phyloP scores from a whole-genome alignment of 2,797 vertebrate species.

The Arremon aurantiirostris region DNA sequence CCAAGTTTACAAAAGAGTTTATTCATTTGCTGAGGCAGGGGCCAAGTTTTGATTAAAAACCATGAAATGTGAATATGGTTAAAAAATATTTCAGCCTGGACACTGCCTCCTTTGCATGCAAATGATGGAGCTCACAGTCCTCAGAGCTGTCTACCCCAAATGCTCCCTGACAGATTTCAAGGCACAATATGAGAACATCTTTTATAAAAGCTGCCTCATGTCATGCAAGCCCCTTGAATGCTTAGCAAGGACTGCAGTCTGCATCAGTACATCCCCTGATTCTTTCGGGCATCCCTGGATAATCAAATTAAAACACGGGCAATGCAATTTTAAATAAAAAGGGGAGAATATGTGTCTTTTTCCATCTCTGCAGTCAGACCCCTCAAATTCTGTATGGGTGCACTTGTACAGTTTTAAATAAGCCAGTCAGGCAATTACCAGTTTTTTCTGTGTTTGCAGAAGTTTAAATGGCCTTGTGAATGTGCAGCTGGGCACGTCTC shows the following conservation, averaged over 20 bases:
- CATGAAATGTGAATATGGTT: background rate
- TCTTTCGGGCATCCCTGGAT: background rate
- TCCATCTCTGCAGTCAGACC: background rate
- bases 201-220: background rate
- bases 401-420: background rate
- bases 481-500: conserved; percentile 43
- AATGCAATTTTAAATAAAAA: background rate
- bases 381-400: background rate
- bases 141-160: background rate
- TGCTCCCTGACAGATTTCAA: background rate
- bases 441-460: background rate
- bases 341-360: background rate
- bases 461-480: conserved; percentile 25
- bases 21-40: background rate
- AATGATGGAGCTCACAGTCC: background rate
- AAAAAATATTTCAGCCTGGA: background rate
- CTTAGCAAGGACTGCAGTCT: background rate
- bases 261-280: background rate
- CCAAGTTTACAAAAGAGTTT: background rate
- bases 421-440: background rate
- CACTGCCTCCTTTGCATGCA: background rate
- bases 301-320: background rate
- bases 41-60: background rate
- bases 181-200: background rate
- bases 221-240: background rate